Evolutionary conservation across 1,140 invertebrate genomes (phyloP), one percentile per base, ranked within the genome.

Genomic region (Calephelis nemesis): DNA sequence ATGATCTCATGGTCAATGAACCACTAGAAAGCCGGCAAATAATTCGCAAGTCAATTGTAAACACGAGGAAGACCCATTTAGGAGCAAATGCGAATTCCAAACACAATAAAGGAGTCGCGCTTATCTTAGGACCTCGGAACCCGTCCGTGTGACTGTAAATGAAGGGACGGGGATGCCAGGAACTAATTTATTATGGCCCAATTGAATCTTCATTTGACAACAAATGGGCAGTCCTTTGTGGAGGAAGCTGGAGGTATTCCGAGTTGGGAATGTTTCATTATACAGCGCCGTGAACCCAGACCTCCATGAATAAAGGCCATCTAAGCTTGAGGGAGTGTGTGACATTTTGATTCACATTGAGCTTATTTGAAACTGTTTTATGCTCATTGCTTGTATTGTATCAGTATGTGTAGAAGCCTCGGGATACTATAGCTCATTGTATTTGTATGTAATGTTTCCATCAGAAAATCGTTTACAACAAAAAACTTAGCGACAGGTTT

Each of bases 131-230:
- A 50, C 47, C 67, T 65, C 65, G 68, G 64, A 62, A 70, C 65
- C 65, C 63, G 52, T 60, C 54, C 54, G 54, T 60, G 30, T 70
- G 60, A 68, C 68, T 78, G 72, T 75, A 81, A 85, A 83, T 83
- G 80, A 80, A 83, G 83, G 84, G 83, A 79, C 66, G 65, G 47
- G 69, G 63, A 68, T 45, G 67, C 60, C 63, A 75, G 72, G 65
- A 76, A 80, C 81, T 85, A 85, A 90, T 88, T 90, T 88, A 90
- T 88, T 86, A 82, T 86, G 77, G 69, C 73, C 81, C 85, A 86
- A 87, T 90, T 83, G 85, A 87, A 88, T 90, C 83, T 87, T 88
- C 84, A 88, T 87, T 86, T 83, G 85, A 89, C 85, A 87, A 87
- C 83, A 83, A 86, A 86, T 81, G 83, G 83, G 80, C 74, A 77